phyloP scores from a whole-genome alignment of 2,888 invertebrate genomes.

The Lepidonotus clava region DNA sequence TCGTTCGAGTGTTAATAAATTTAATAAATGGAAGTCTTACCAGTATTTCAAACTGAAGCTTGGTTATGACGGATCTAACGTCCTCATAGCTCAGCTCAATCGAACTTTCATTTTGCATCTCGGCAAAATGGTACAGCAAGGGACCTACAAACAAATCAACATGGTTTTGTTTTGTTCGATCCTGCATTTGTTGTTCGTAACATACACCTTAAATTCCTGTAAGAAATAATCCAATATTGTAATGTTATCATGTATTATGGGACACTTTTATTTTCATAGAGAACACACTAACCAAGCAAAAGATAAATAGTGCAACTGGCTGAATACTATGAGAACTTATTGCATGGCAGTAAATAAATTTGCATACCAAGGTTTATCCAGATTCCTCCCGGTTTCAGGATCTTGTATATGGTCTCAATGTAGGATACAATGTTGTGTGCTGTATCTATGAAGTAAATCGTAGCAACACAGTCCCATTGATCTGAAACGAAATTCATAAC shows the following conservation, averaged over 20 bases:
- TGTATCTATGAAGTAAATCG: slow-evolving; percentile 99
- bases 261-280: too few relatives aligned
- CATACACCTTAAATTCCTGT: too few relatives aligned
- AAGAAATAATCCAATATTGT: too few relatives aligned
- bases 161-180: too few relatives aligned
- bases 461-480: slow-evolving; percentile 94
- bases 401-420: slow-evolving; percentile 93
- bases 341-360: too few relatives aligned
- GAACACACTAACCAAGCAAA: too few relatives aligned
- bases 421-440: slow-evolving; percentile 97
- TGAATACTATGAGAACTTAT: too few relatives aligned
- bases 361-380: slow-evolving; percentile 81
- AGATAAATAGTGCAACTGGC: too few relatives aligned
- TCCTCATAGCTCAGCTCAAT: slow-evolving; percentile 96
- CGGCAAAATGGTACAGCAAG: slow-evolving; percentile 91
- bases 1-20: not conserved
- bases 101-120: slow-evolving; percentile 91
- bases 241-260: too few relatives aligned
- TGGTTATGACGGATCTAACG: slow-evolving; percentile 88
- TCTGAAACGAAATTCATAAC: slow-evolving; percentile 81
- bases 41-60: slow-evolving; percentile 86
- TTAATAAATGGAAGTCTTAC: slow-evolving; percentile 69
- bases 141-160: slow-evolving; percentile 84
- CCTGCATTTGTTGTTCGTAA: too few relatives aligned
- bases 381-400: slow-evolving; percentile 89